Conservation (phyloP, 2,797 vertebrate species). For the Amphiprion clarkii region DNA sequence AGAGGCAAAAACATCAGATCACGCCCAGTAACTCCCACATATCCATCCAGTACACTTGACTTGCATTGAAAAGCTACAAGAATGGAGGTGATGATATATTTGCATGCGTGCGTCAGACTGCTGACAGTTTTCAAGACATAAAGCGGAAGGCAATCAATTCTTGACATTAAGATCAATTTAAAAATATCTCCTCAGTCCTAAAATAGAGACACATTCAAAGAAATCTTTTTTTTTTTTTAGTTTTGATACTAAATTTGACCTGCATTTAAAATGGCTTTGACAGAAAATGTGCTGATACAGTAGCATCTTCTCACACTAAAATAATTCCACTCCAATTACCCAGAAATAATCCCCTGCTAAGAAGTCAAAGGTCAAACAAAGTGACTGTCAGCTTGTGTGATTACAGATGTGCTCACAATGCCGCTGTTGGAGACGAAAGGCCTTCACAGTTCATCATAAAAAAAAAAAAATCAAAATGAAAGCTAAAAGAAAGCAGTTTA, state of each 20-base stretch:
- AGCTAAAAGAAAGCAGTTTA: not conserved
- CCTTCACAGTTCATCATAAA: not conserved
- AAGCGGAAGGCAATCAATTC: not conserved
- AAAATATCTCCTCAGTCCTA: not conserved
- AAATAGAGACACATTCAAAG: not conserved
- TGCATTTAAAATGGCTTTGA: not conserved
- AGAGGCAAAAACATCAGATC: constrained; percentile 53
- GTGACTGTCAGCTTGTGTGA: constrained; percentile 60
- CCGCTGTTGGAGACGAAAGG: constrained; percentile 13
- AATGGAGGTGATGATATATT: not conserved
- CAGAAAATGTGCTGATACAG: not conserved
- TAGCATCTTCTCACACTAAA: constrained; percentile 7
- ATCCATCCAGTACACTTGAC: constrained; percentile 16
- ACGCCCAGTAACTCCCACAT: constrained; percentile 35
- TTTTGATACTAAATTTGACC: not conserved
- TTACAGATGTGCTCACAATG: not conserved
- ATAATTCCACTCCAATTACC: constrained; percentile 56
- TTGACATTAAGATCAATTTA: not conserved
- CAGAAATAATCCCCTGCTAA: constrained; percentile 45
- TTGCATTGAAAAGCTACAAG: constrained; percentile 20
- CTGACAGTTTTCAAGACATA: not conserved
- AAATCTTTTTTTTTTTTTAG: not conserved
- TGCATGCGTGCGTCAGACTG: not conserved
- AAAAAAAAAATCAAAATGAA: not conserved
- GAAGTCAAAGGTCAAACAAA: constrained; percentile 68